These are phyloP conservation scores for Dorcus hopei DNA, from an alignment of 2,888 invertebrate species.

Conservation along the genomic window DNA sequence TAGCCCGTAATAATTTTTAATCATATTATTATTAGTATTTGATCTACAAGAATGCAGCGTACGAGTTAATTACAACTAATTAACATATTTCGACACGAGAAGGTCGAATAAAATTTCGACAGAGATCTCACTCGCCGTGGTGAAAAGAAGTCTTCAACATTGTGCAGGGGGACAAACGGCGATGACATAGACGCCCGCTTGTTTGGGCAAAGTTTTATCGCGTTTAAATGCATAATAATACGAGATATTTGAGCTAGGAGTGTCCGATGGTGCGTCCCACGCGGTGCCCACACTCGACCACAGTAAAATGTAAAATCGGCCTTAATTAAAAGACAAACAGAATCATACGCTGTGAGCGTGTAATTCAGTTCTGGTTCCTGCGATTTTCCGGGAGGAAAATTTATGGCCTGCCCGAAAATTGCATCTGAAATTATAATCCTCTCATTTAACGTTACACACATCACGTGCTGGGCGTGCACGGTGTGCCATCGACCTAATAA, in stretches of 20 bases:
- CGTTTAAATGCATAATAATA: constrained; percentile 27
- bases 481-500: too few species aligned
- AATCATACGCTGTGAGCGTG: too few species aligned
- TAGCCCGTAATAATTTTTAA: background rate
- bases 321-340: constrained; percentile 4
- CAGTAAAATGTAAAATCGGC: constrained; percentile 13
- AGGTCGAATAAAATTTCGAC: too few species aligned
- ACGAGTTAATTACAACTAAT: too few species aligned
- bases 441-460: background rate
- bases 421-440: constrained; percentile 8
- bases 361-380: too few species aligned
- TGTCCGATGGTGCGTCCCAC: constrained; percentile 22
- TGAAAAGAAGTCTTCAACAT: background rate
- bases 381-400: background rate
- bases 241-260: constrained; percentile 32
- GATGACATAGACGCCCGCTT: background rate
- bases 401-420: constrained; percentile 3
- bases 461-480: too few species aligned
- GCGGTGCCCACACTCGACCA: constrained; percentile 21
- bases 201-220: constrained; percentile 22
- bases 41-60: too few species aligned
- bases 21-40: background rate
- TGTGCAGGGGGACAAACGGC: background rate
- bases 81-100: too few species aligned
- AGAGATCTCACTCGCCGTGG: too few species aligned